Evolutionary conservation across 2,888 invertebrate species (phyloP), one percentile per base, ranked within the genome.

Genomic region (Nomada fucata): DNA sequence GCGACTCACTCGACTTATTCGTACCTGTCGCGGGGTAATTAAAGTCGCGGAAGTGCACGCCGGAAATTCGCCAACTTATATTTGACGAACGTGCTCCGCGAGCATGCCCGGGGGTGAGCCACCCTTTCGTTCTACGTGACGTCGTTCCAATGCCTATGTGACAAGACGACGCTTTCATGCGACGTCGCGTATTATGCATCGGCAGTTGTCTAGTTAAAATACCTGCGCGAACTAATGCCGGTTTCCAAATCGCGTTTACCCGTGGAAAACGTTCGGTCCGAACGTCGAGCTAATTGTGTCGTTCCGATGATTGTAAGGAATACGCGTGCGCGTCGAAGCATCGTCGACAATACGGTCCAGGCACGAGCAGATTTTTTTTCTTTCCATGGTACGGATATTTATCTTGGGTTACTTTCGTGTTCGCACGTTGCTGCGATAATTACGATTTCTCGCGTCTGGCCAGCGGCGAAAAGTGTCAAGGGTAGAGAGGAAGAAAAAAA

Each of bases 61-160:
- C 23, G 60, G 52, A 61, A 59, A 61, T 68, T 78, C 50, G 53
- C 44, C 18, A 52, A 72, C 67, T 63, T 71, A 60, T 68, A 67
- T 72, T 61, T 42, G 61, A 15, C 36, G 36, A 55, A 65, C 59
- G 44, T 65, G 69, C 26, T 50, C 53, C 71, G 57, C 57, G 44
- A 36, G 11, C 26, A 42, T 52, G 36, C 29, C 4, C 1, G 20
- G 5, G 42, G 50, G 26, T 42, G 57, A 50, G 65, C n/a, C 72
- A 29, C 18, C 47, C 64, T 15, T 50, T 74, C 50, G 44, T 47
- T n/a, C 18, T 75, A 70, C 70, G 70, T 63, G 71, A 55, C 61
- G 23, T 13, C 13, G 52, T 65, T 57, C 36, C 50, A 60, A 9
- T 18, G 60, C 7, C 60, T 29, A 18, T 18, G 18, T 44, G 26